Evolutionary conservation across 1,140 invertebrate species (phyloP).

Genomic region (Formica selysi): DNA sequence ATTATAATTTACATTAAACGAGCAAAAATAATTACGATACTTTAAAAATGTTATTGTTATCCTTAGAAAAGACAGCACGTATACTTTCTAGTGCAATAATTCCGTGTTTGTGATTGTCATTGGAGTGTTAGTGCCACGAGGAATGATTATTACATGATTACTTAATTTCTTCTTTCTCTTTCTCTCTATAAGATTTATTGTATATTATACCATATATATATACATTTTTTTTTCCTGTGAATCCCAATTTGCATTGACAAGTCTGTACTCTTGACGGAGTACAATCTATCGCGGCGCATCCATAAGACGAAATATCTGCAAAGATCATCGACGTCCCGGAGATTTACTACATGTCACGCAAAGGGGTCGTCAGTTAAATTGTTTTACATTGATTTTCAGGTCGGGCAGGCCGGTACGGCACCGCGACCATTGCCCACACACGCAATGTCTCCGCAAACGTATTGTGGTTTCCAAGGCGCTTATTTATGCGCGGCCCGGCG

Average conservation of each 20-base stretch:
- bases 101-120: background rate
- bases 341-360: slow-evolving; percentile 71
- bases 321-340: slow-evolving; percentile 54
- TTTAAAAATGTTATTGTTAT: background rate
- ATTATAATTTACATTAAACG: background rate
- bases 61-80: background rate
- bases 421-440: slow-evolving; percentile 71
- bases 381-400: slow-evolving; percentile 77
- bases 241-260: slow-evolving; percentile 10
- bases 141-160: slow-evolving; percentile 5
- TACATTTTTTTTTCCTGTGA: background rate
- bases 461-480: slow-evolving; percentile 75
- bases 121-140: background rate
- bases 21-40: background rate
- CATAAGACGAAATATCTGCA: background rate
- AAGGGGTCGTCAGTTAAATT: slow-evolving; percentile 73
- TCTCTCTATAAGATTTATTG: background rate
- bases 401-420: slow-evolving; percentile 64
- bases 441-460: slow-evolving; percentile 72
- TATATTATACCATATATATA: background rate
- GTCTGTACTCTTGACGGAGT: background rate
- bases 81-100: background rate
- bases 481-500: slow-evolving; percentile 74
- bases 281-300: background rate
- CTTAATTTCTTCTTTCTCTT: background rate